These are phyloP conservation scores for Apis mellifera DNA, from an alignment of 1,140 invertebrate genomes.

Conservation along the genomic window Amel_HAv3.1 CM009936.2:1642501-1643000, in stretches of 20 bases:
- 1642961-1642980: neutral
- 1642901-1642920: conserved; percentile 71
- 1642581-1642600: neutral
- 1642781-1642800: conserved; percentile 52
- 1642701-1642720: too few species aligned
- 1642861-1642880: conserved; percentile 73
- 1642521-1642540: neutral
- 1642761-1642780: conserved; percentile 20
- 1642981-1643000: neutral
- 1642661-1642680: conserved; percentile 2
- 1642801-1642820: conserved; percentile 73
- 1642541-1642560: neutral
- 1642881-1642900: conserved; percentile 73
- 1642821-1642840: conserved; percentile 65
- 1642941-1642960: conserved; percentile 11
- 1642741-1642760: conserved; percentile 22
- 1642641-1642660: conserved; percentile 28
- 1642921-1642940: conserved; percentile 46
- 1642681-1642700: too few species aligned
- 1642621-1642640: conserved; percentile 17
- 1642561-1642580: neutral
- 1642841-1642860: conserved; percentile 74
- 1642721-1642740: conserved; percentile 14
- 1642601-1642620: neutral
- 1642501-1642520: neutral